Evolutionary conservation across 2,888 invertebrate genomes (phyloP), one percentile per base, ranked within the genome.

Genomic region (Andrena camellia): DNA sequence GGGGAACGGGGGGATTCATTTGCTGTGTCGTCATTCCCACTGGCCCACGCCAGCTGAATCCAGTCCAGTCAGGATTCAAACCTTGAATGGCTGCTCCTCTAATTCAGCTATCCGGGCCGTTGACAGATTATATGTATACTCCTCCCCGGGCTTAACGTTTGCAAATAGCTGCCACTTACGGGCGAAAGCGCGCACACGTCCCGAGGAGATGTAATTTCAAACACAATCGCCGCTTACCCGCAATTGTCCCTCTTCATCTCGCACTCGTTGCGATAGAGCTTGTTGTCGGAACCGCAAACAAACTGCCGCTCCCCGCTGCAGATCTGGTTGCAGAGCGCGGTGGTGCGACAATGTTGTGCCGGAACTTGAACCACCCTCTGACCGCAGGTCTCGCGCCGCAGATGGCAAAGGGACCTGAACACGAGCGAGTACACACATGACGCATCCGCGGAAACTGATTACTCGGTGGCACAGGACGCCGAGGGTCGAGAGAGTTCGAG

Each of bases 171-270:
- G 33, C n/a, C 62, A 17, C 17, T 23, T 13, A 17, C 42, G 17
- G 13, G 13, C 62, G 72, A 23, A 52, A 13, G 3, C 54, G 20
- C 23, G 29, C 20, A 48, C 29, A 50, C 31, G 7, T 42, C 42
- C 13, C 42, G 62, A 2, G 6, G 35, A 23, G 35, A 67, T 74
- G 31, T 62, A 33, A 54, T 67, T 60, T 67, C 31, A 70, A 62
- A 59, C 35, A 29, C 50, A 50, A 81, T 79, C 23, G 57, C 5
- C 68, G 90, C 94, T 94, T 91, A 97, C 97, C 97, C 98, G 94
- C 98, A 98, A 93, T 98, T 98, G 92, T 97, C 97, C 93, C 97
- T 96, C 94, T 97, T 97, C 98, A 98, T 98, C 93, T 98, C 96
- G 92, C 98, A 98, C 94, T 98, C 97, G 93, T 97, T 98, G 91